Base-by-base conservation (phyloP, 2,113 vertebrate genomes). In the Hippopotamus amphibius region DNA sequence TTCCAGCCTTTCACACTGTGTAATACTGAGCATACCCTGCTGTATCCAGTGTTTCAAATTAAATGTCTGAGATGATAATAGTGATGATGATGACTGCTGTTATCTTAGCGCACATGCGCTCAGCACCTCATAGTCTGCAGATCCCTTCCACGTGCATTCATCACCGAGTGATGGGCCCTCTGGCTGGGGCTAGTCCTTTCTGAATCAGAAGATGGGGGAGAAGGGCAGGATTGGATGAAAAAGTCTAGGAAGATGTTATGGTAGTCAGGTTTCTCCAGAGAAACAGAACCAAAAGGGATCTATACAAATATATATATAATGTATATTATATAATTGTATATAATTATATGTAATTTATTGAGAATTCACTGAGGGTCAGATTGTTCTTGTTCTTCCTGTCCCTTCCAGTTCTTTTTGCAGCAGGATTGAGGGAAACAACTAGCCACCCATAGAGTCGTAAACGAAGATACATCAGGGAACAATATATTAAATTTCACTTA, bases 381-480 rank as follows among this genome's bases (percentile, higher is more conserved):
- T 66, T 89, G 8, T 91, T 69, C 48, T 61, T 82, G 4, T 1
- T 72, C 17, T 86, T 95, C 24, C 63, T 88, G 28, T 88, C 28
- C 30, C 57, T 7, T 84, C 50, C n/a, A 61, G 21, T 91, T 93
- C 5, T 63, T 85, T 71, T 79, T 71, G 63, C 63, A 50, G 74
- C 43, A 65, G n/a, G 22, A 88, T n/a, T 92, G 37, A 90, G 22
- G n/a, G 83, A 95, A 87, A 80, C 21, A 93, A 46, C 77, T 89
- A 59, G 6, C 50, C 19, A 88, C 53, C 69, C 92, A 22, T 1
- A 86, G 57, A 88, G 41, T 92, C 66, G 46, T 89, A 63, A 92
- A 77, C 48, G 88, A 88, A 96, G 74, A 65, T 93, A 95, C 88
- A 28, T 86, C 79, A 80, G n/a, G 26, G 24, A 80, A 68, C 43